These are phyloP conservation scores for Drosophila lacteicornis DNA, from an alignment of 1,140 invertebrate genomes.

Conservation along the genomic window DNA sequence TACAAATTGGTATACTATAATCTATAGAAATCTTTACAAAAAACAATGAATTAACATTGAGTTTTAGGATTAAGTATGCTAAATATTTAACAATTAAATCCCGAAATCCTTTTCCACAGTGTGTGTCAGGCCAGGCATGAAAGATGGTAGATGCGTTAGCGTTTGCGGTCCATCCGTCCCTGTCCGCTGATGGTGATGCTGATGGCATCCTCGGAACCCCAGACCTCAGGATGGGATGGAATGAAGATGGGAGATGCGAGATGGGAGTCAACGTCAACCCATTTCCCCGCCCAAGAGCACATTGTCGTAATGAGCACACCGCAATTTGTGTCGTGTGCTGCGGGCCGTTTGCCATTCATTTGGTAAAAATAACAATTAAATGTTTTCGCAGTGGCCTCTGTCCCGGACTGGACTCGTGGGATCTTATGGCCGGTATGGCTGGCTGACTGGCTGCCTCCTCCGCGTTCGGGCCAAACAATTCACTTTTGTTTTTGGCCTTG, in stretches of 20 bases:
- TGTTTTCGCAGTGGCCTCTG: constrained; percentile 78
- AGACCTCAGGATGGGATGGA: constrained; percentile 11
- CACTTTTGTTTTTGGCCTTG: constrained; percentile 75
- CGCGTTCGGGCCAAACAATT: constrained; percentile 63
- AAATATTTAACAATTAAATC: too few relatives aligned
- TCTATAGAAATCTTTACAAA: too few relatives aligned
- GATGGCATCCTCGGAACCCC: constrained; percentile 29
- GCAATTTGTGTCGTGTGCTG: constrained; percentile 80
- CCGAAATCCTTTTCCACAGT: constrained; percentile 2
- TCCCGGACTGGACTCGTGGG: constrained; percentile 33
- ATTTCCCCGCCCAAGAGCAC: constrained; percentile 32
- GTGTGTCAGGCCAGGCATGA: constrained; percentile 64
- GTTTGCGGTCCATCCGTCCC: constrained; percentile 55
- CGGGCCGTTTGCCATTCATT: constrained; percentile 81
- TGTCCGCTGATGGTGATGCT: constrained; percentile 24
- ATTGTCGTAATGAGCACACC: constrained; percentile 81
- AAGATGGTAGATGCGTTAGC: constrained; percentile 74
- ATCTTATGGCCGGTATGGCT: constrained; percentile 17
- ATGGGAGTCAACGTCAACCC: constrained; percentile 17
- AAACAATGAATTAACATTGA: too few relatives aligned
- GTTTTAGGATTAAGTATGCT: too few relatives aligned
- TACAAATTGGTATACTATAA: too few relatives aligned
- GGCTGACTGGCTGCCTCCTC: constrained; percentile 7
- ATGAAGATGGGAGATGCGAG: constrained; percentile 10
- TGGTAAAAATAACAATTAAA: constrained; percentile 84